A percentile compares a stretch with the other conserved stretches of the same genome.
Conservation (phyloP, 1,140 invertebrate species). For the Acromyrmex heyeri region DNA sequence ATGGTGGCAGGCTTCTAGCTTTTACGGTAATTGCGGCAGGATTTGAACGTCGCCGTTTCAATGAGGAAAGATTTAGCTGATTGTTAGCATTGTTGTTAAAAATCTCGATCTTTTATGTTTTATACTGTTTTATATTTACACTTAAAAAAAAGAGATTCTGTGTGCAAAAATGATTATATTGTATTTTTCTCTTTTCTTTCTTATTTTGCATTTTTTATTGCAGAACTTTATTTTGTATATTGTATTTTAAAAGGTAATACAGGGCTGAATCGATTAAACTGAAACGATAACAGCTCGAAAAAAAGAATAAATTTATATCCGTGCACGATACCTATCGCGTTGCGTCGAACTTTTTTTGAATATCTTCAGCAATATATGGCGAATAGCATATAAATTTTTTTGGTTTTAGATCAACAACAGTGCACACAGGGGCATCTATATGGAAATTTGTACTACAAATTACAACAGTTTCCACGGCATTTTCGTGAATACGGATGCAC, state of each 20-base stretch:
- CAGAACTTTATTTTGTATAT: slow-evolving; percentile 26
- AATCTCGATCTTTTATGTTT: not conserved
- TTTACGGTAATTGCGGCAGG: slow-evolving; percentile 32
- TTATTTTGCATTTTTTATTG: not conserved
- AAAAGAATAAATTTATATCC: slow-evolving; percentile 52
- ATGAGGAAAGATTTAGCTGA: slow-evolving; percentile 14
- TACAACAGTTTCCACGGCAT: slow-evolving; percentile 36
- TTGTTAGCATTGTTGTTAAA: slow-evolving; percentile 24
- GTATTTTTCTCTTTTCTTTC: not conserved
- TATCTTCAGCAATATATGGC: slow-evolving; percentile 60
- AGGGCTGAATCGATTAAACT: slow-evolving; percentile 53
- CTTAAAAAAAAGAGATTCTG: not conserved
- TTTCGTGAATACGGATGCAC: not conserved
- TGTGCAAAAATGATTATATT: too few species aligned
- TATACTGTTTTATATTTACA: too few species aligned
- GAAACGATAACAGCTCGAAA: slow-evolving; percentile 53
- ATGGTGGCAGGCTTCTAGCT: not conserved
- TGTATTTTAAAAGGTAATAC: slow-evolving; percentile 37
- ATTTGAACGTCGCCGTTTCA: slow-evolving; percentile 7
- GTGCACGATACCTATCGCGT: slow-evolving; percentile 43
- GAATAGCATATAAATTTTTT: slow-evolving; percentile 43
- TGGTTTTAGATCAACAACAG: slow-evolving; percentile 30
- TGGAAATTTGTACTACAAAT: slow-evolving; percentile 60
- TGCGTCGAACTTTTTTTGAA: slow-evolving; percentile 52
- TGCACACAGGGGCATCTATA: slow-evolving; percentile 22